A percentile compares a stretch with the other conserved stretches of the same genome.
Evolutionary conservation across 2,888 invertebrate species (phyloP).

Genomic region (Protophormia terraenovae): DNA sequence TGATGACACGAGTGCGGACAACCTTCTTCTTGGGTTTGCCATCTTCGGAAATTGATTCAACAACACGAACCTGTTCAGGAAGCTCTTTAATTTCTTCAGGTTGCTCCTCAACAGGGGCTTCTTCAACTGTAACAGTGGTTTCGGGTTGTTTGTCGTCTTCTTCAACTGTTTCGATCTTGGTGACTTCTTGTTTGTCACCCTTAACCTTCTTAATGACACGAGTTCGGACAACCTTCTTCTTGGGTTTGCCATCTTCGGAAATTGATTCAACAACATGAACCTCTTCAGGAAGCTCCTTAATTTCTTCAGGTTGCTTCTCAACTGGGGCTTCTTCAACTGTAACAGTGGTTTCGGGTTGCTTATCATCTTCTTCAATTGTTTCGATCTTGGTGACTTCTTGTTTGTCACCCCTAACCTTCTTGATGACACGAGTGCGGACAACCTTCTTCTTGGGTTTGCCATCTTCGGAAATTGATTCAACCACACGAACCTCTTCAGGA

Average conservation of each 20-base stretch:
- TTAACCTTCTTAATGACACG: slow-evolving; percentile 53
- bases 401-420: slow-evolving; percentile 51
- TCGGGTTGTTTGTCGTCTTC: slow-evolving; percentile 59
- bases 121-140: slow-evolving; percentile 54
- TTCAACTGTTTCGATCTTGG: slow-evolving; percentile 58
- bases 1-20: slow-evolving; percentile 51
- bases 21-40: slow-evolving; percentile 51
- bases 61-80: slow-evolving; percentile 37
- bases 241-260: slow-evolving; percentile 52
- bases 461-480: slow-evolving; percentile 53
- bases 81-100: slow-evolving; percentile 31
- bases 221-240: slow-evolving; percentile 43
- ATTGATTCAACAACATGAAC: slow-evolving; percentile 38
- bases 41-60: slow-evolving; percentile 43
- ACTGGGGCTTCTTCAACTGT: slow-evolving; percentile 44
- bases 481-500: slow-evolving; percentile 49
- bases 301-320: slow-evolving; percentile 21
- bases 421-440: slow-evolving; percentile 51
- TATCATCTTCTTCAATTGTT: slow-evolving; percentile 57
- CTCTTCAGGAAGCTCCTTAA: slow-evolving; percentile 50
- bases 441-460: slow-evolving; percentile 53
- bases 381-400: slow-evolving; percentile 62
- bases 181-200: slow-evolving; percentile 57
- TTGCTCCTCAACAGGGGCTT: slow-evolving; percentile 30
- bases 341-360: slow-evolving; percentile 57